Conservation (phyloP, 2,113 vertebrate species). For the Chunga burmeisteri region DNA sequence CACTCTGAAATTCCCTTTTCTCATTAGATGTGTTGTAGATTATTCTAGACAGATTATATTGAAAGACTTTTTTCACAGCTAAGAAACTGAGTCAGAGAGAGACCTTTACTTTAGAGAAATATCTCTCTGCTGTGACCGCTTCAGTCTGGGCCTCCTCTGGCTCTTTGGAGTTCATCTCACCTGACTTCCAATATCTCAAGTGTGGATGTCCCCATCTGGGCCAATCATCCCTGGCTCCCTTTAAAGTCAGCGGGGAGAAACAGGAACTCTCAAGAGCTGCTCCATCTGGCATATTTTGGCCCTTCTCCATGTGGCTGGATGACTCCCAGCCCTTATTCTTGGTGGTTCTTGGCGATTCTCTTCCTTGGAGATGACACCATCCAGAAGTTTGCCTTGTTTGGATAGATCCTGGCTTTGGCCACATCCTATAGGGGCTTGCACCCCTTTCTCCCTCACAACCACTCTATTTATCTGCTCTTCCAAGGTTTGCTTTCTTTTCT, state of each 20-base stretch:
- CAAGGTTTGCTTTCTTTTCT: background rate
- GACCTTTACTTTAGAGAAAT: background rate
- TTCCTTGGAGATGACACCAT: background rate
- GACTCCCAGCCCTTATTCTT: background rate
- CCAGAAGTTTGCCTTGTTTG: background rate
- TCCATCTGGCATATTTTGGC: background rate
- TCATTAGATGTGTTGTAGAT: background rate
- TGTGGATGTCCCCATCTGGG: background rate
- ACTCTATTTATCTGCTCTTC: background rate
- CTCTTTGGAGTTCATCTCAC: background rate
- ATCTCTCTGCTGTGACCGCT: fast-evolving
- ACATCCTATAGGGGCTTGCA: background rate
- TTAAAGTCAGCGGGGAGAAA: background rate
- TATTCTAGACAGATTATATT: background rate
- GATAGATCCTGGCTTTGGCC: background rate
- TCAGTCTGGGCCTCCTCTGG: background rate
- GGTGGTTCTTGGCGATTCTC: background rate
- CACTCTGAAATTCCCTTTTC: background rate
- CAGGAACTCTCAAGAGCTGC: background rate
- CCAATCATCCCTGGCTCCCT: background rate
- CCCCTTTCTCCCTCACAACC: background rate
- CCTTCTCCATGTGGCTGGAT: background rate
- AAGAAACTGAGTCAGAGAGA: background rate
- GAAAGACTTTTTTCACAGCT: background rate
- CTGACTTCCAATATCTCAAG: fast-evolving